Base-by-base conservation (phyloP, 2,888 invertebrate genomes). In the Diaperis boleti region DNA sequence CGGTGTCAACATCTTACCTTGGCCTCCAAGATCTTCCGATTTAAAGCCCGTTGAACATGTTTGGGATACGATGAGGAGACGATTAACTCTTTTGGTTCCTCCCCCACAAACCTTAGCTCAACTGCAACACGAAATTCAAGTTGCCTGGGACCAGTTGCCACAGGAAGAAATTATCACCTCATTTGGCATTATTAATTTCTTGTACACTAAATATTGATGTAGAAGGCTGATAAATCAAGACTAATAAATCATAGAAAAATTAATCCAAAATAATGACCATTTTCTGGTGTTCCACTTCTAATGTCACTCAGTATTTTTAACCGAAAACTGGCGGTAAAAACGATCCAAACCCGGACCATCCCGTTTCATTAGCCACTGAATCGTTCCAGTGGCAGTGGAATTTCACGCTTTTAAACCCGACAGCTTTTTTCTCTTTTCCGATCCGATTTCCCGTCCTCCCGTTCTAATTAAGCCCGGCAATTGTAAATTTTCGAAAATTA, bases 401-500 rank as follows among this genome's bases (percentile, higher is more conserved):
- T n/a, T n/a, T n/a, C n/a, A n/a, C n/a, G 26, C n/a, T 26, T 8
- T 8, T 26, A 20, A 20, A 8, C 6, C 44, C 1, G 3, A n/a
- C 2, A 11, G 6, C 1, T 37, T n/a, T 15, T 6, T 6, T 41
- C 41, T 8, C 41, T 3, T 41, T 41, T 17, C 7, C 14, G 26
- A 22, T 31, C 31, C 31, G 5, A 31, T 8, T 31, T 31, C n/a
- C 3, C n/a, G 3, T 7, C n/a, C 3, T 4, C 26, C 6, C 6
- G 6, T 26, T 33, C n/a, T 15, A 39, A 39, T 39, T 14, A 39
- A 39, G 39, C 8, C 14, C 15, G 13, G 26, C 17, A 8, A 54
- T 54, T 42, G 41, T 26, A 39, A 52, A 52, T 49, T 49, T n/a
- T 33, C 37, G 45, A 47, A 45, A 57, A 57, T 59, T 59, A 41